These are phyloP conservation scores for Melipona bicolor DNA, from an alignment of 2,888 invertebrate genomes.

Conservation along the genomic window DNA sequence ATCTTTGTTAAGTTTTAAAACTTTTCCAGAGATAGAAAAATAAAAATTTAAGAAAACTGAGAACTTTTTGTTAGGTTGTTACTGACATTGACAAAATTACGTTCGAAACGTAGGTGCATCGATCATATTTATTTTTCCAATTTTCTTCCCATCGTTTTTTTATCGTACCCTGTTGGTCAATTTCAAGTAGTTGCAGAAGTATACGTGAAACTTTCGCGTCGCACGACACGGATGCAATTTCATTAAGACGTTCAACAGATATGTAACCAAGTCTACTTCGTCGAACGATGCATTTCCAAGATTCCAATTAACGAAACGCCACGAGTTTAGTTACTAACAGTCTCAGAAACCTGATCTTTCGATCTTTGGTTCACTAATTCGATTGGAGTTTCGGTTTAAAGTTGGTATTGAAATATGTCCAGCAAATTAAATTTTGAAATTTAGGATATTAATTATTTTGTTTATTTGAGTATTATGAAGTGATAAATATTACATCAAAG, in stretches of 20 bases:
- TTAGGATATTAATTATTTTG: too few relatives aligned
- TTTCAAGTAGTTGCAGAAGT: neutral
- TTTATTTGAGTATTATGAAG: too few relatives aligned
- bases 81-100: conserved; percentile 2
- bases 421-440: neutral
- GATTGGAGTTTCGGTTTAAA: neutral
- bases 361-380: neutral
- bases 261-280: conserved; percentile 10
- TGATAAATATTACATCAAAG: too few relatives aligned
- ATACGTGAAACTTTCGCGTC: conserved; percentile 21
- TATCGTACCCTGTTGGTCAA: conserved; percentile 3
- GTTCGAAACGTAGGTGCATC: neutral
- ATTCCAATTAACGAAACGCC: conserved; percentile 15
- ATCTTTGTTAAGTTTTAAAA: neutral
- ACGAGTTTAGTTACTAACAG: neutral
- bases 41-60: neutral
- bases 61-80: neutral
- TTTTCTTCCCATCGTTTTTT: neutral
- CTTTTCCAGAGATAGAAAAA: neutral
- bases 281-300: conserved; percentile 14
- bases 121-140: conserved; percentile 10
- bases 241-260: conserved; percentile 40
- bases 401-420: neutral
- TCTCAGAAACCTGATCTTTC: neutral
- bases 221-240: conserved; percentile 34